phyloP scores from a whole-genome alignment of 2,888 invertebrate species.

The Mimas tiliae region DNA sequence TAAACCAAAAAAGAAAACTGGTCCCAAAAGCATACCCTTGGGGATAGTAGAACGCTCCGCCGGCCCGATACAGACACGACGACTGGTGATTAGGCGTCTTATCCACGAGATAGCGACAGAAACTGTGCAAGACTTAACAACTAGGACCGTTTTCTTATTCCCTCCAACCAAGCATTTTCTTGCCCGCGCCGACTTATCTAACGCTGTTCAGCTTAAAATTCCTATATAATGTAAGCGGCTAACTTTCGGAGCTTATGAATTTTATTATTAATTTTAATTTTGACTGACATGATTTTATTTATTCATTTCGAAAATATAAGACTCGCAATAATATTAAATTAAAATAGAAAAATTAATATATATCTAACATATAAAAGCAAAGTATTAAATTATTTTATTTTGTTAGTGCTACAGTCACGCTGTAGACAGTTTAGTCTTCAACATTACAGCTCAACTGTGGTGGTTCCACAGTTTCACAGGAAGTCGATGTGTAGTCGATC shows the following conservation, averaged over 20 bases:
- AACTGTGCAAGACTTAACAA: slow-evolving; percentile 85
- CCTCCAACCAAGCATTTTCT: slow-evolving; percentile 80
- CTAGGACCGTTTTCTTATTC: slow-evolving; percentile 84
- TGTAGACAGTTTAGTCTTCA: no score
- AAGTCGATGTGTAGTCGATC: no score
- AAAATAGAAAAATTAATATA: neutral
- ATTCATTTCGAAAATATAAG: neutral
- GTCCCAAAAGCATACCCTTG: slow-evolving; percentile 82
- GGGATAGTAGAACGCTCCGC: slow-evolving; percentile 75
- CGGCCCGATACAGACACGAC: slow-evolving; percentile 83
- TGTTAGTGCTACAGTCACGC: neutral
- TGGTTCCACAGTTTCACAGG: no score
- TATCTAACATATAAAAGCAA: neutral
- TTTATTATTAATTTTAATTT: slow-evolving; percentile 36
- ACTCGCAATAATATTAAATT: no score
- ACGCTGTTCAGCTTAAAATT: slow-evolving; percentile 76
- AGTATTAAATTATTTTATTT: neutral
- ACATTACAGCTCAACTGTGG: no score
- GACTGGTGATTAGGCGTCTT: slow-evolving; percentile 85
- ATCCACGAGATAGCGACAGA: slow-evolving; percentile 84
- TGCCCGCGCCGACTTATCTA: slow-evolving; percentile 79
- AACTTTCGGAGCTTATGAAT: slow-evolving; percentile 67
- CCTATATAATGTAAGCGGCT: slow-evolving; percentile 68
- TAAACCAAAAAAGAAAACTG: slow-evolving; percentile 84
- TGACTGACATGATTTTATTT: slow-evolving; percentile 32